phyloP scores from a whole-genome alignment of 2,888 invertebrate genomes.

The Agrochola macilenta region DNA sequence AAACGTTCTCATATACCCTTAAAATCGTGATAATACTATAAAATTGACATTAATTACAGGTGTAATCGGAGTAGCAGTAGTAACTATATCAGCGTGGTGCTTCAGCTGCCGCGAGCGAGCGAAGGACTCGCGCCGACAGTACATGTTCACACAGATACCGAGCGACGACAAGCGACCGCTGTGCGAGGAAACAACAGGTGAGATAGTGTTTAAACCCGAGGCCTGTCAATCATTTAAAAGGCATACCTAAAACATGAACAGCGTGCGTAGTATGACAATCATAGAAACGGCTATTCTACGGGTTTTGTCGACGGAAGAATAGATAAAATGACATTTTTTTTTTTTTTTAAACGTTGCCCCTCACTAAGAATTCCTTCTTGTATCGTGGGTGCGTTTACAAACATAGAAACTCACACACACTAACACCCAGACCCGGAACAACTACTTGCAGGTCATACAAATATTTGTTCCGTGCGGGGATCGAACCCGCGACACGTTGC shows the following conservation, averaged over 20 bases:
- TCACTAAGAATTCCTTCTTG: no score
- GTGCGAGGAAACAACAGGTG: constrained; percentile 69
- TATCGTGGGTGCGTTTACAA: no score
- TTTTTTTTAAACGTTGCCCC: no score
- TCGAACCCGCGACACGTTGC: no score
- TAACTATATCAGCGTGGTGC: constrained; percentile 90
- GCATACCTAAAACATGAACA: background rate
- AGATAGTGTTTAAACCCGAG: constrained; percentile 3
- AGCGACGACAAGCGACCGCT: constrained; percentile 88
- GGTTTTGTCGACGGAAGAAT: no score
- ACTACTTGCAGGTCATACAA: no score
- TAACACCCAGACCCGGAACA: no score
- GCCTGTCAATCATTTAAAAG: background rate
- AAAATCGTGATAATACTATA: background rate
- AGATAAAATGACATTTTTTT: no score
- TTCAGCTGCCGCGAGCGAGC: constrained; percentile 87
- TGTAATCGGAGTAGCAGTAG: constrained; percentile 88
- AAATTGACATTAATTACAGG: constrained; percentile 78
- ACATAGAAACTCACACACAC: no score
- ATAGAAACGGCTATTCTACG: no score
- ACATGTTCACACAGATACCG: constrained; percentile 91
- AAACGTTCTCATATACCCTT: background rate
- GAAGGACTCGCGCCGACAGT: constrained; percentile 84
- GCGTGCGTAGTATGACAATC: no score
- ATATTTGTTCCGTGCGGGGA: no score